Percentiles rank a stretch among this genome's conserved stretches.
These are phyloP conservation scores for Brotula barbata DNA, from an alignment of 2,797 vertebrate genomes.

Conservation along the genomic window DNA sequence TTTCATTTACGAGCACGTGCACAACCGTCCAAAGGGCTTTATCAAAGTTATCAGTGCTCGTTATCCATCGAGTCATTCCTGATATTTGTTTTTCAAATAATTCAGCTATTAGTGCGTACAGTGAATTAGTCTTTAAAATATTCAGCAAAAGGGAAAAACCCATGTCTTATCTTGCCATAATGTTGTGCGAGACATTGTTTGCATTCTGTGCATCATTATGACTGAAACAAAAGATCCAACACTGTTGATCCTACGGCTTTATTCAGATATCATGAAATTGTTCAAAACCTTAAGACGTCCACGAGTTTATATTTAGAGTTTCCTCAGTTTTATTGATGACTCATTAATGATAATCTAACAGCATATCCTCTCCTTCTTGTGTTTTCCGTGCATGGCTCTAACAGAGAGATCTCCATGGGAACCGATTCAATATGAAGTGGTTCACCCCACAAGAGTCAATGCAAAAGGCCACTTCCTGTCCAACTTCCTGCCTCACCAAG, in stretches of 20 bases:
- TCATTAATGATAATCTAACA: conserved; percentile 34
- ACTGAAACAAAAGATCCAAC: neutral
- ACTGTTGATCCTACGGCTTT: neutral
- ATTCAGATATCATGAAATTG: conserved; percentile 9
- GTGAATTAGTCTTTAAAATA: conserved; percentile 7
- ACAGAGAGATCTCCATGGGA: conserved; percentile 60
- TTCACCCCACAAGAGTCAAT: conserved; percentile 88
- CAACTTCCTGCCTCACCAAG: conserved; percentile 84
- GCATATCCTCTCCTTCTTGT: conserved; percentile 30
- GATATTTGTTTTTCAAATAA: no score
- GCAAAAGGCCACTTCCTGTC: conserved; percentile 89
- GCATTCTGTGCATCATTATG: conserved; percentile 3
- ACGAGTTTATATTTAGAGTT: conserved; percentile 38
- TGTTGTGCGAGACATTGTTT: conserved; percentile 1
- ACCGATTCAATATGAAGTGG: conserved; percentile 81
- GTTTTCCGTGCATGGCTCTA: conserved; percentile 31
- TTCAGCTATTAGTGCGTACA: no score
- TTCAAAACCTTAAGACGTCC: conserved; percentile 15
- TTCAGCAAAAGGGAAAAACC: neutral
- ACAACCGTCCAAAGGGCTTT: no score
- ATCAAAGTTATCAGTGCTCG: no score
- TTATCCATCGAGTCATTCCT: no score
- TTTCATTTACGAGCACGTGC: no score
- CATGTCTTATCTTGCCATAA: neutral
- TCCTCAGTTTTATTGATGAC: conserved; percentile 34